Base-by-base conservation (phyloP, 1,140 invertebrate species). In the Drosophila kepulauana region DNA sequence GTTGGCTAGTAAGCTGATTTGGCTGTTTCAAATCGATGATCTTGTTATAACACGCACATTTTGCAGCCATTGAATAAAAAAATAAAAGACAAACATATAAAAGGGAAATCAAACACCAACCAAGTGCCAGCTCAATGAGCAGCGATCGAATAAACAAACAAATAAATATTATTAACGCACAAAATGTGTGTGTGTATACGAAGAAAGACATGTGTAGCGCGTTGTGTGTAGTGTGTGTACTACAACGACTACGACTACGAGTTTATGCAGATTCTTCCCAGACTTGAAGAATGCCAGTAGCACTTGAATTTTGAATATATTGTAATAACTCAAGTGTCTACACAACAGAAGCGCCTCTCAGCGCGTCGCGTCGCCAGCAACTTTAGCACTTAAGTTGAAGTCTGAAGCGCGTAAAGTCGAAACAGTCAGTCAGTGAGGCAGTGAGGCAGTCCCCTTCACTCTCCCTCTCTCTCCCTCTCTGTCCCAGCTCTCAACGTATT, bases 341-440 rank as follows among this genome's bases (percentile, higher is more conserved):
- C 87, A 88, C 86, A 90, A 90, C 86, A 90, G 86, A 90, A 90
- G 86, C 86, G 86, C 81, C 86, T 89, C 86, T 90, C 86, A 90
- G 86, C 79, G 81, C 78, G 81, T 87, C 80, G 84, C 85, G 85
- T 89, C 85, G 86, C 85, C 85, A 85, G 86, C 85, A 84, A 85
- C 81, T 86, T 89, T 89, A 79, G 82, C 88, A 91, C 88, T 91
- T 91, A 68, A 86, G 69, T 72, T 73, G 58, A 75, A 79, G 76
- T 82, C 86, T 75, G 74, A 86, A 85, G 74, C 80, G 78, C 70
- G 73, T 77, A 79, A 81, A 86, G 65, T 66, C 76, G 78, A 78
- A 73, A 78, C 78, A 76, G 57, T 73, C 77, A 63, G 64, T 54
- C 63, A 20, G 59, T 49, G 58, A 5, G 56, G n/a, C 43, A 13